A percentile compares a stretch with the other conserved stretches of the same genome.
Conservation (phyloP, 2,888 invertebrate species). For the Hylaea fasciaria region DNA sequence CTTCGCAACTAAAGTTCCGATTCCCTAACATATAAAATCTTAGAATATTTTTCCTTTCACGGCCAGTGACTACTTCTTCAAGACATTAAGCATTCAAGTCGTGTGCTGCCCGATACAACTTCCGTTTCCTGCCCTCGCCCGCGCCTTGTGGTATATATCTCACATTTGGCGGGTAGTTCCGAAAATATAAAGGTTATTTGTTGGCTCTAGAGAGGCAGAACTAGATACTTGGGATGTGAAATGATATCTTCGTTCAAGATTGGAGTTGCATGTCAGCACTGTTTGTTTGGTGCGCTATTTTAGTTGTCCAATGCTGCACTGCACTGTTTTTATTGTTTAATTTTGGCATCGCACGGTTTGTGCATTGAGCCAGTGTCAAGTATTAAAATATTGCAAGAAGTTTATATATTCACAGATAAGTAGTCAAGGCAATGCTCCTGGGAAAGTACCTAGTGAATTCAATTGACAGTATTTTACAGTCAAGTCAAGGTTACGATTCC, state of each 20-base stretch:
- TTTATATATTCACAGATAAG: too few species aligned
- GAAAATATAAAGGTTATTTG: conserved; percentile 30
- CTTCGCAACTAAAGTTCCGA: too few species aligned
- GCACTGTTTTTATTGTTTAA: too few species aligned
- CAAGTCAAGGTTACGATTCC: too few species aligned
- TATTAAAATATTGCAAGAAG: too few species aligned
- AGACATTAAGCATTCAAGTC: conserved; percentile 47
- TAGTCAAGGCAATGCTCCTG: too few species aligned
- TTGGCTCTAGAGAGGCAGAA: conserved; percentile 14
- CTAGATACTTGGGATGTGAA: conserved; percentile 19
- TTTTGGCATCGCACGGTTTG: too few species aligned
- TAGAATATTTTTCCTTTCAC: background rate
- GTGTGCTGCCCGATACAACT: conserved; percentile 43
- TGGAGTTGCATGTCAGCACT: background rate
- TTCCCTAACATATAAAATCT: background rate
- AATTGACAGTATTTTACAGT: too few species aligned
- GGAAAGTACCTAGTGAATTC: too few species aligned
- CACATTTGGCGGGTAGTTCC: conserved; percentile 28
- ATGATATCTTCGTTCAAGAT: conserved; percentile 20
- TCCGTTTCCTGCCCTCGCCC: conserved; percentile 34
- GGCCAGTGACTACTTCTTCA: conserved; percentile 3
- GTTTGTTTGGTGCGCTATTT: background rate
- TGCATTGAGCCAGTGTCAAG: too few species aligned
- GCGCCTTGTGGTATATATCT: conserved; percentile 30
- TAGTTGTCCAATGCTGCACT: too few species aligned